Base-by-base conservation (phyloP, 2,113 vertebrate species). In the Erythrolamprus reginae region DNA sequence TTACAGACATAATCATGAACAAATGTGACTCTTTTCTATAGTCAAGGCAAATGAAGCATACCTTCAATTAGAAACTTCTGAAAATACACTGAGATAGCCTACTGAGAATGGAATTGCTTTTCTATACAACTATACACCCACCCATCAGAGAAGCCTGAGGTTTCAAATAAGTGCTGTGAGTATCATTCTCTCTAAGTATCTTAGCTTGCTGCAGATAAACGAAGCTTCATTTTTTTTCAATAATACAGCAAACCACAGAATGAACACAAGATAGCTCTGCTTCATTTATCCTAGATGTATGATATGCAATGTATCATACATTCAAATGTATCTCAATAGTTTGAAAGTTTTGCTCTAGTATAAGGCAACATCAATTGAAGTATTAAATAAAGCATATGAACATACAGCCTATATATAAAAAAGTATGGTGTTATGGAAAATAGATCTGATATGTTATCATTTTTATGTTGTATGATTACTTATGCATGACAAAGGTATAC, bases 61-160 rank as follows among this genome's bases (percentile, higher is more conserved):
- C 94, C 96, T 97, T 97, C 97, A 98, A 97, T 98, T 97, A 97
- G 96, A 97, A 97, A 95, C 95, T 97, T 97, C 94, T 95, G 96
- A 97, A 97, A 96, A 97, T 96, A 96, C 93, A 94, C 95, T 96
- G 93, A 94, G 97, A 93, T 96, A 96, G 91, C 97, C 97, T 94
- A 97, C 97, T 97, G 97, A 96, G 97, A 97, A 94, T 91, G 94
- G 96, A 97, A 97, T 97, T 97, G 93, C 96, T 97, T 97, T 97
- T 96, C 96, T 96, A 96, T 96, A 96, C 94, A 96, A 93, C 93
- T 94, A 96, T 95, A 95, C 94, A 96, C 91, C 91, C 96, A 95
- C 94, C 94, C 95, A 90, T 95, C 93, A 96, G 90, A 95, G 95
- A 96, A 97, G 90, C 92, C 91, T 53, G 89, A 92, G 88, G 84